Percentiles rank a stretch among this genome's conserved stretches.
phyloP scores from a whole-genome alignment of 2,888 invertebrate species.

The Leptinotarsa haldemani region DNA sequence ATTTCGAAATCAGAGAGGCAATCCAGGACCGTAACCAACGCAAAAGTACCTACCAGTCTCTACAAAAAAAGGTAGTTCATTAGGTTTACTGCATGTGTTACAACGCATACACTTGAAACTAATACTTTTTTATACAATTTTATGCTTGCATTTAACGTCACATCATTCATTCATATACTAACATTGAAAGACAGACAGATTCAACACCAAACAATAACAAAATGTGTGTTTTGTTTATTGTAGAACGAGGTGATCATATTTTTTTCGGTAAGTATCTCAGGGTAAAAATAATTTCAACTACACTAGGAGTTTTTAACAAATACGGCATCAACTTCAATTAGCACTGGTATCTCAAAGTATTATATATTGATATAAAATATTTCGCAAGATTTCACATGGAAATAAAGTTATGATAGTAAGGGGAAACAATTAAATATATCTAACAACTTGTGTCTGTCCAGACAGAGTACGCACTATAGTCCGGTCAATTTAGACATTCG shows the following conservation, averaged over 20 bases:
- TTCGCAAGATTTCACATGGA: too few species aligned
- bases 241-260: neutral
- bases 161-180: slow-evolving; percentile 34
- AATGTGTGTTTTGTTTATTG: slow-evolving; percentile 9
- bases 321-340: too few species aligned
- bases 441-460: too few species aligned
- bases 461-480: too few species aligned
- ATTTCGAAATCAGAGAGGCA: slow-evolving; percentile 22
- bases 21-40: neutral
- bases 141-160: slow-evolving; percentile 45
- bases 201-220: slow-evolving; percentile 45
- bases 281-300: too few species aligned
- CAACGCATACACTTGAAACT: slow-evolving; percentile 29
- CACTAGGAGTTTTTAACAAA: too few species aligned
- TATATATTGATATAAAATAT: too few species aligned
- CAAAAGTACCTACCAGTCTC: neutral
- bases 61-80: neutral
- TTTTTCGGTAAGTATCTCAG: too few species aligned
- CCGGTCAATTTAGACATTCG: too few species aligned
- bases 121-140: slow-evolving; percentile 37
- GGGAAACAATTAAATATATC: too few species aligned
- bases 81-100: slow-evolving; percentile 11
- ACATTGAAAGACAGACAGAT: slow-evolving; percentile 58
- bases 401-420: too few species aligned
- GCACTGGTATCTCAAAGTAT: too few species aligned